A percentile compares a stretch with the other conserved stretches of the same genome.
Evolutionary conservation across 2,113 vertebrate species (phyloP).

Genomic region (Urocolius indicus): DNA sequence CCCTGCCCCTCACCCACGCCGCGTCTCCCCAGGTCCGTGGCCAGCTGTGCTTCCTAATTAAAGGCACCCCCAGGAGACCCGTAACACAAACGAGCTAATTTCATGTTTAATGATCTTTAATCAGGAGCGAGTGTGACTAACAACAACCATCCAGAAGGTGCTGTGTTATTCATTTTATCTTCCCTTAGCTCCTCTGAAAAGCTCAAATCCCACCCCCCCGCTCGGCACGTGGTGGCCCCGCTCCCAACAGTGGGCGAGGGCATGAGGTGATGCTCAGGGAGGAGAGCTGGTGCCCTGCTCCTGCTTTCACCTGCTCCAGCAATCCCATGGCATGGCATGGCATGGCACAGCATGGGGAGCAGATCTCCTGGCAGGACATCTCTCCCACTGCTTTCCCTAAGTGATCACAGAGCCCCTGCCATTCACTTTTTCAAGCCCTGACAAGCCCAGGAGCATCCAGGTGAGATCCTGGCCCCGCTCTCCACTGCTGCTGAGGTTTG

Average conservation of each 20-base stretch:
- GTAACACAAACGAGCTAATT: constrained; percentile 81
- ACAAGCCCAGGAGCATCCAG: not conserved
- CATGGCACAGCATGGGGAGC: fast-evolving
- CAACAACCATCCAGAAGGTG: constrained; percentile 75
- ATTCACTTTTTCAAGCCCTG: not conserved
- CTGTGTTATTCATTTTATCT: constrained; percentile 56
- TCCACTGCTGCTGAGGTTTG: fast-evolving
- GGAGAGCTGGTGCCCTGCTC: fast-evolving
- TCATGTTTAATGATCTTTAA: constrained; percentile 86
- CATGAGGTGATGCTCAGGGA: not conserved
- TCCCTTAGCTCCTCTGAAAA: not conserved
- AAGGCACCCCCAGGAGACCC: constrained; percentile 70
- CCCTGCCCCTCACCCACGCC: not conserved
- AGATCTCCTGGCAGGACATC: not conserved
- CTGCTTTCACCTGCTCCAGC: not conserved
- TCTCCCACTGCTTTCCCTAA: not conserved
- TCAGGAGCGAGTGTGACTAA: constrained; percentile 76
- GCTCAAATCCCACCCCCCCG: not conserved
- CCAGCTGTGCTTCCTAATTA: constrained; percentile 79
- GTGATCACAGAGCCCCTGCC: not conserved
- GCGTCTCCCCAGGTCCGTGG: constrained; percentile 33
- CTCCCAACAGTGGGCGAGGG: not conserved
- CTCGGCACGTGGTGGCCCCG: not conserved
- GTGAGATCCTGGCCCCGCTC: not conserved
- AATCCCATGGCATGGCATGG: not conserved